Conservation (phyloP, 2,113 vertebrate species). For the Petrocephalus zakoni region DNA sequence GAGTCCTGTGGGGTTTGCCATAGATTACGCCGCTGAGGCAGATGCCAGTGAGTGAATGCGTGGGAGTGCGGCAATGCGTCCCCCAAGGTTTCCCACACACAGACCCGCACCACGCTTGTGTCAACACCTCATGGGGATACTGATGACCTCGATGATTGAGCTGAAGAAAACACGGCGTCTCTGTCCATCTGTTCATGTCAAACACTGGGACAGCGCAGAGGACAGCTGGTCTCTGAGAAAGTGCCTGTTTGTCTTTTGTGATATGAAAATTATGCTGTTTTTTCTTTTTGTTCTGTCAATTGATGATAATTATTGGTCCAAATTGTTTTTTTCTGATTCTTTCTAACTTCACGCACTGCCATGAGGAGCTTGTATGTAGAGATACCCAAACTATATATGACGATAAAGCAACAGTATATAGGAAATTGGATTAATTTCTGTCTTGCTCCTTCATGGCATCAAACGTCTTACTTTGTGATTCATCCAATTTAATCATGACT, state of each 20-base stretch:
- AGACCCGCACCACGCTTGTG: constrained; percentile 6
- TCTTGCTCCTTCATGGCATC: background rate
- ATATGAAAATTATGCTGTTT: background rate
- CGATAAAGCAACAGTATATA: background rate
- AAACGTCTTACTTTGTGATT: background rate
- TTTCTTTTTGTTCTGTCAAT: background rate
- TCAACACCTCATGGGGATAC: constrained; percentile 37
- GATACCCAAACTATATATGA: background rate
- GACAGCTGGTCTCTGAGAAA: constrained; percentile 46
- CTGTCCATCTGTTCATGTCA: constrained; percentile 45
- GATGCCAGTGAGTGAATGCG: constrained; percentile 24
- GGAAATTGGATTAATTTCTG: background rate
- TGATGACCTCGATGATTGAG: constrained; percentile 44
- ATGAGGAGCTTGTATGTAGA: background rate
- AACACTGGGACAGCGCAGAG: background rate
- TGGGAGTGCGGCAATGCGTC: constrained; percentile 7
- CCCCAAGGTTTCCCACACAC: background rate
- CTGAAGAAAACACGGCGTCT: constrained; percentile 43
- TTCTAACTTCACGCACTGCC: background rate
- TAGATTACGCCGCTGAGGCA: constrained; percentile 13
- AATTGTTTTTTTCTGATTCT: background rate
- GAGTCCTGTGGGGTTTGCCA: background rate
- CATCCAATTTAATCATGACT: background rate
- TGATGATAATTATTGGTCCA: background rate
- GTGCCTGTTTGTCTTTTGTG: constrained; percentile 19